Percentiles rank a stretch among this genome's conserved stretches.
Conservation (phyloP, 1,140 invertebrate species). For the Hormaphis cornu region DNA sequence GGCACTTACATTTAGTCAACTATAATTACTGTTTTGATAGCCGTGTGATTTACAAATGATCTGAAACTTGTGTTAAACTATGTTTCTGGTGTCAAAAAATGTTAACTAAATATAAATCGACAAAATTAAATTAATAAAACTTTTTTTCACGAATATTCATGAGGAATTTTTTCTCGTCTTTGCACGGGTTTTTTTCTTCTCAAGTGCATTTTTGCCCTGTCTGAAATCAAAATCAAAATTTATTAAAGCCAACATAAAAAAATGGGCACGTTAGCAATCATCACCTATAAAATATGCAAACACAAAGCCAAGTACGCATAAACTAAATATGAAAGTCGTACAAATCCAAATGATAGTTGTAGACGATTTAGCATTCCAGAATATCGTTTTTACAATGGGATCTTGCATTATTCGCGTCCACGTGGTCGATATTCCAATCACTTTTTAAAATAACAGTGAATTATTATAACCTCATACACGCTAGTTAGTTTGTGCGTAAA, state of each 20-base stretch:
- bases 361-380: background rate
- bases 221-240: background rate
- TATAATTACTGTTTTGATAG: too few relatives aligned
- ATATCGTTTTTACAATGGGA: constrained; percentile 4
- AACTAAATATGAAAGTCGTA: background rate
- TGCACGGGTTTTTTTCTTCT: background rate
- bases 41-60: too few relatives aligned
- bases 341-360: background rate
- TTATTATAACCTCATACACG: too few relatives aligned
- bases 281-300: background rate
- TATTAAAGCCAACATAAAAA: too few relatives aligned
- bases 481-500: too few relatives aligned
- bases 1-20: background rate
- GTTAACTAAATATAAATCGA: background rate
- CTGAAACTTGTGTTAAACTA: background rate
- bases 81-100: background rate
- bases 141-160: background rate
- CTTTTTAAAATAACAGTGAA: background rate
- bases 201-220: background rate
- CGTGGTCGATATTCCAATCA: background rate
- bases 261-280: background rate
- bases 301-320: constrained; percentile 4
- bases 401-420: constrained; percentile 17
- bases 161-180: background rate
- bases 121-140: background rate